Evolutionary conservation across 2,888 invertebrate species (phyloP).

Genomic region (Micropterix aruncella): DNA sequence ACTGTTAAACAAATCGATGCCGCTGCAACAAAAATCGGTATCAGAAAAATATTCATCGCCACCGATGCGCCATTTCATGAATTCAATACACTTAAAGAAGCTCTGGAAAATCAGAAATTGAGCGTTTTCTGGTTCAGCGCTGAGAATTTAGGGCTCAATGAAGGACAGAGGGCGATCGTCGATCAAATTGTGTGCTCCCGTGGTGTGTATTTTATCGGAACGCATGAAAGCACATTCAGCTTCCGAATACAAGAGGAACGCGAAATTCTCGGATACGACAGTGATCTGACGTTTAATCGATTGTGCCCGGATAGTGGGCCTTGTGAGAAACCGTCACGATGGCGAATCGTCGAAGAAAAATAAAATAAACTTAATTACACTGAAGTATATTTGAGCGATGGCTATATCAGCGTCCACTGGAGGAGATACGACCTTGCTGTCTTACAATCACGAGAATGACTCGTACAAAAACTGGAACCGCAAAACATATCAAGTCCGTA

Average conservation of each 20-base stretch:
- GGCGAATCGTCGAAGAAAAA: conserved; percentile 51
- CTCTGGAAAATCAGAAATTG: conserved; percentile 24
- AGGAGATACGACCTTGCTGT: too few species aligned
- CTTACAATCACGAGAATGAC: too few species aligned
- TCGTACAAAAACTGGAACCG: too few species aligned
- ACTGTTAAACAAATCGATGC: conserved; percentile 62
- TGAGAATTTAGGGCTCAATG: conserved; percentile 40
- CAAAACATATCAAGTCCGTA: too few species aligned
- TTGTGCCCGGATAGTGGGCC: conserved; percentile 49
- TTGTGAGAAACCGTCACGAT: conserved; percentile 64
- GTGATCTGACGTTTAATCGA: conserved; percentile 74
- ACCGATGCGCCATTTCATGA: conserved; percentile 63
- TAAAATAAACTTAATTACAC: too few species aligned
- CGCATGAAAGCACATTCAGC: conserved; percentile 90
- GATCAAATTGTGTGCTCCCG: conserved; percentile 93
- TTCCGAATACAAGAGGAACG: conserved; percentile 95
- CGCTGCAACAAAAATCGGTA: conserved; percentile 27
- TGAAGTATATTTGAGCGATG: too few species aligned
- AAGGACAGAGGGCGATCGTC: conserved; percentile 83
- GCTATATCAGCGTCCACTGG: too few species aligned
- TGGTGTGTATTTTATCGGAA: conserved; percentile 79
- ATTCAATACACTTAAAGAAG: conserved; percentile 27
- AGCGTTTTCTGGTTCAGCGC: conserved; percentile 26
- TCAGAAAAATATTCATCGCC: conserved; percentile 57
- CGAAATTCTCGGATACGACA: conserved; percentile 81